A percentile compares a stretch with the other conserved stretches of the same genome.
These are phyloP conservation scores for Drosophila fuyamai DNA, from an alignment of 1,140 invertebrate species.

Conservation along the genomic window DNA sequence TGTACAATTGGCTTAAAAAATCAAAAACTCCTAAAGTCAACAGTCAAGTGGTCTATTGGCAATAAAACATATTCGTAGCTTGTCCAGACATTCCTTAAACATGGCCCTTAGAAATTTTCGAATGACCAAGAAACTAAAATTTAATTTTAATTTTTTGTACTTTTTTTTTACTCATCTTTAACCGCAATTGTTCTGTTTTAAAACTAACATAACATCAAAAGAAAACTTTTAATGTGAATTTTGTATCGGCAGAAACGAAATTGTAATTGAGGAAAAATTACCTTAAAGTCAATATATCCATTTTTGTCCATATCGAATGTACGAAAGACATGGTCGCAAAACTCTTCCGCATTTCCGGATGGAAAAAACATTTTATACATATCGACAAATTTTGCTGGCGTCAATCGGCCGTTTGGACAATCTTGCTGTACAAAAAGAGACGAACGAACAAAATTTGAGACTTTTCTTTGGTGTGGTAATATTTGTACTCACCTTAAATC, in stretches of 20 bases:
- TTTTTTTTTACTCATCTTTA: not conserved
- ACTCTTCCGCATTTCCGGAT: conserved; percentile 98
- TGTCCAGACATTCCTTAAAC: not conserved
- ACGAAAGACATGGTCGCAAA: conserved; percentile 99
- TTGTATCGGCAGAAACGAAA: conserved; percentile 4
- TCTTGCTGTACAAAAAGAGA: conserved; percentile 93
- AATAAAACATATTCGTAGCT: too few relatives aligned
- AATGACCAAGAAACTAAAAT: too few relatives aligned
- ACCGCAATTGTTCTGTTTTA: not conserved
- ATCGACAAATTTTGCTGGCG: conserved; percentile 99
- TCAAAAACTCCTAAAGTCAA: not conserved
- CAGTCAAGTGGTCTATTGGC: not conserved
- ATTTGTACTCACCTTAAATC: conserved; percentile 93
- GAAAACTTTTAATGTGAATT: not conserved
- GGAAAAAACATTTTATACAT: conserved; percentile 99
- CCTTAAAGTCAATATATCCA: conserved; percentile 98
- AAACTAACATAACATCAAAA: conserved; percentile 1
- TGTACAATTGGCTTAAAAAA: conserved; percentile 6
- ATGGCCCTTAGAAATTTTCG: not conserved
- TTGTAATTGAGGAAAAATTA: conserved; percentile 85
- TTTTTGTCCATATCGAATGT: conserved; percentile 99
- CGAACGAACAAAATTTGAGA: conserved; percentile 34
- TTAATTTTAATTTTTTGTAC: too few relatives aligned
- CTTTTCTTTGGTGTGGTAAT: conserved; percentile 16
- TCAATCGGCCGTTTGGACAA: conserved; percentile 98